Conservation (phyloP, 2,888 invertebrate species). For the Aspidiotus destructor region DNA sequence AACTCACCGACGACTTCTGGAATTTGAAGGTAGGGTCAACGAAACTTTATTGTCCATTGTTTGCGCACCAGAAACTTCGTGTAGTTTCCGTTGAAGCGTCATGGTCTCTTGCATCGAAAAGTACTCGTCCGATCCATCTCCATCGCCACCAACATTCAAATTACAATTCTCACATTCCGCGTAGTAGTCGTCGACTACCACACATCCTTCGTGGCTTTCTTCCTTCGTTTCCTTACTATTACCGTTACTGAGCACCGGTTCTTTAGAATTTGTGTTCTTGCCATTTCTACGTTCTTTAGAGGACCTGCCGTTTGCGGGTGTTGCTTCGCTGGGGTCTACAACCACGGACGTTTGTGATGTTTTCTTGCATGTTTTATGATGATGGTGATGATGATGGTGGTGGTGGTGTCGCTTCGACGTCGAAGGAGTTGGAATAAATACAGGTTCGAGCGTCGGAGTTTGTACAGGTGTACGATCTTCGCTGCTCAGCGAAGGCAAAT, state of each 20-base stretch:
- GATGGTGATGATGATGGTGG: no score
- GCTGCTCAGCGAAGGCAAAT: slow-evolving; percentile 14
- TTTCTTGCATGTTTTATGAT: no score
- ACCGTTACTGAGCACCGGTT: slow-evolving; percentile 16
- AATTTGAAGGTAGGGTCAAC: slow-evolving; percentile 34
- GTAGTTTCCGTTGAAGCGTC: slow-evolving; percentile 54
- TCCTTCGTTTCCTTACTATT: slow-evolving; percentile 10
- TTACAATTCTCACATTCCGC: slow-evolving; percentile 81
- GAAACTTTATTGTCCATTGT: slow-evolving; percentile 30
- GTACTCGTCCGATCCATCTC: slow-evolving; percentile 54
- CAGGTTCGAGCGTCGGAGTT: slow-evolving; percentile 5
- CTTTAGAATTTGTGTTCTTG: slow-evolving; percentile 18
- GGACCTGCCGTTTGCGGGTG: no score
- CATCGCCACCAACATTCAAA: slow-evolving; percentile 44
- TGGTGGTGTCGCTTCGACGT: no score
- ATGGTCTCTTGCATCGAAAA: slow-evolving; percentile 54
- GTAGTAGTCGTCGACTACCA: slow-evolving; percentile 56
- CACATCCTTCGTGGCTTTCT: slow-evolving; percentile 1
- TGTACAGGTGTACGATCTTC: slow-evolving; percentile 1
- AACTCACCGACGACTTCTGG: slow-evolving; percentile 18
- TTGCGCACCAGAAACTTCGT: slow-evolving; percentile 33
- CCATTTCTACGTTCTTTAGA: background rate
- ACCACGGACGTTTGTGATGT: no score
- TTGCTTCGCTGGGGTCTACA: no score
- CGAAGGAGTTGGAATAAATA: background rate